Evolutionary conservation across 2,888 invertebrate genomes (phyloP).

Genomic region (Agrypnus murinus): DNA sequence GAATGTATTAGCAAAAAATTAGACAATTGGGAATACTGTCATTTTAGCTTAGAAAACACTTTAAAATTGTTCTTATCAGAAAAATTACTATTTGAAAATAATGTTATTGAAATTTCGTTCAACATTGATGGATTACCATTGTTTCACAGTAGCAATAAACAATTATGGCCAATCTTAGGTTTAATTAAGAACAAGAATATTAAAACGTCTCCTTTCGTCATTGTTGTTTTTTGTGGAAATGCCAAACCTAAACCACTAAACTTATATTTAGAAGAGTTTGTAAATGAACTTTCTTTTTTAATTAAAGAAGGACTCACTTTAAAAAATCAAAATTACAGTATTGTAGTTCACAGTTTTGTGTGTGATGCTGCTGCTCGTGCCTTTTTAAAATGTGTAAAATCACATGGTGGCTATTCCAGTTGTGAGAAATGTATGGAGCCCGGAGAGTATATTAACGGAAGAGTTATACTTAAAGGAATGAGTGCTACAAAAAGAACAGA

Average conservation of each 20-base stretch:
- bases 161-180: conserved; percentile 33
- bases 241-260: conserved; percentile 19
- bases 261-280: conserved; percentile 6
- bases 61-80: not conserved
- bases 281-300: conserved; percentile 12
- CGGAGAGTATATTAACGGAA: conserved; percentile 35
- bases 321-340: too few relatives aligned
- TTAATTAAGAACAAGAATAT: conserved; percentile 19
- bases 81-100: not conserved
- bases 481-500: conserved; percentile 36
- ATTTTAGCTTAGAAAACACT: conserved; percentile 32
- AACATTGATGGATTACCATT: conserved; percentile 35
- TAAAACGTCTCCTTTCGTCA: not conserved
- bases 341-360: conserved; percentile 16
- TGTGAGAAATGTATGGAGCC: conserved; percentile 41
- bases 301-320: too few relatives aligned
- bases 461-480: conserved; percentile 21
- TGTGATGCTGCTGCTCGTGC: conserved; percentile 41
- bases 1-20: conserved; percentile 12
- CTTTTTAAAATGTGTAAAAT: conserved; percentile 40
- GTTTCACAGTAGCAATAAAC: conserved; percentile 7
- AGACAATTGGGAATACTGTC: conserved; percentile 28
- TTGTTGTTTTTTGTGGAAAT: conserved; percentile 22
- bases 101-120: conserved; percentile 7
- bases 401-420: conserved; percentile 38